Evolutionary conservation across 1,140 invertebrate genomes (phyloP).

Genomic region (Solenopsis invicta): DNA sequence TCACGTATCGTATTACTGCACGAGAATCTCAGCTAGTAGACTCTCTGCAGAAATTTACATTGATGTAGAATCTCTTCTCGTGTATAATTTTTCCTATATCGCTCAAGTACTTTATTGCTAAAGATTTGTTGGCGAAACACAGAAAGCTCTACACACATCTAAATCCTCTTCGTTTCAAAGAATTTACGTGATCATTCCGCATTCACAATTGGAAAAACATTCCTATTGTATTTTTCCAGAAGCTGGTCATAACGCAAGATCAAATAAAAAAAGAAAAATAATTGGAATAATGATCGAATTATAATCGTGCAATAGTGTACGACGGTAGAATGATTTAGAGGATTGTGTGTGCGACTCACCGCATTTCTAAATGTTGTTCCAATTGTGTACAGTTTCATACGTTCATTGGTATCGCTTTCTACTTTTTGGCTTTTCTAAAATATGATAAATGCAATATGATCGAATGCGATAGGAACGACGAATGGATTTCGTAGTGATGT

Average conservation of each 20-base stretch:
- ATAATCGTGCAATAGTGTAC: constrained; percentile 85
- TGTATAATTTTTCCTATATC: background rate
- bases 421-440: constrained; percentile 88
- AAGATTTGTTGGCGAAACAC: constrained; percentile 70
- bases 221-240: constrained; percentile 80
- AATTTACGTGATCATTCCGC: constrained; percentile 80
- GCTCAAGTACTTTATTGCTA: background rate
- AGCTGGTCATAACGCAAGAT: constrained; percentile 74
- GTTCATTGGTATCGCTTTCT: constrained; percentile 87
- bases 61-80: background rate
- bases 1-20: constrained; percentile 42
- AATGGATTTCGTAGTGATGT: constrained; percentile 32
- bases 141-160: constrained; percentile 68
- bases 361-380: constrained; percentile 87
- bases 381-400: constrained; percentile 86
- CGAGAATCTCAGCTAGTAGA: background rate
- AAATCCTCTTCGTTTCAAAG: constrained; percentile 63
- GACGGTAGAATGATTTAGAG: constrained; percentile 82
- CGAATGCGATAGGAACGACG: constrained; percentile 71
- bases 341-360: constrained; percentile 86
- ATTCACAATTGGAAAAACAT: constrained; percentile 88
- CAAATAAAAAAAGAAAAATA: constrained; percentile 77
- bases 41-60: background rate
- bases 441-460: constrained; percentile 86
- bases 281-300: constrained; percentile 79